Conservation (phyloP, 2,797 vertebrate genomes). For the Chanos chanos region DNA sequence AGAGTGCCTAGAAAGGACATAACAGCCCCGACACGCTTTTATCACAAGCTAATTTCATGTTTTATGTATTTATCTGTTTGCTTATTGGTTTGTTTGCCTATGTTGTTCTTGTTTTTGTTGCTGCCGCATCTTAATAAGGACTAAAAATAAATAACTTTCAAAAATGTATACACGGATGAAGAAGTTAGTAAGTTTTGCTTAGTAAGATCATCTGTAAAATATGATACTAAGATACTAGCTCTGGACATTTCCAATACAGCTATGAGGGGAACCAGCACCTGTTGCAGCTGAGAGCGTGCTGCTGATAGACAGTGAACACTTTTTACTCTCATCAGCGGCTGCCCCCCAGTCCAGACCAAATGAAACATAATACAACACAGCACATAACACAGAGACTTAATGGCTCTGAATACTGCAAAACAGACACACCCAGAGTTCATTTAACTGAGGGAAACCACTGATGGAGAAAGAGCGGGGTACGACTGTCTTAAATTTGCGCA, state of each 20-base stretch:
- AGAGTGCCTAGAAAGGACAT: not conserved
- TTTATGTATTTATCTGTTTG: not conserved
- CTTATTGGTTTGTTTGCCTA: not conserved
- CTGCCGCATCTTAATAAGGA: too few relatives aligned
- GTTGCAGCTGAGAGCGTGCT: constrained; percentile 26
- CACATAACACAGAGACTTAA: not conserved
- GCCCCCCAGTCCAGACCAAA: not conserved
- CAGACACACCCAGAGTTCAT: too few relatives aligned
- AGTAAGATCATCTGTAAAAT: too few relatives aligned
- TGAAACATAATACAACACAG: not conserved
- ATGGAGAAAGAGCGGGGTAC: not conserved
- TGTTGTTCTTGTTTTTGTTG: too few relatives aligned
- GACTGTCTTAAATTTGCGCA: not conserved
- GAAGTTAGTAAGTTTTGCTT: too few relatives aligned
- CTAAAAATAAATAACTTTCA: too few relatives aligned
- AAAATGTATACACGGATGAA: too few relatives aligned
- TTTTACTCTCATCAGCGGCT: not conserved
- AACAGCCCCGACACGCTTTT: not conserved
- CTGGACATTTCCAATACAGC: too few relatives aligned
- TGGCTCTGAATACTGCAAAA: too few relatives aligned
- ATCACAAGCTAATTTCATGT: not conserved
- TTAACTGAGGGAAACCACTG: too few relatives aligned
- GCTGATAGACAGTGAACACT: not conserved
- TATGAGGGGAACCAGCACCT: constrained; percentile 25
- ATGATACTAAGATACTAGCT: too few relatives aligned